These are phyloP conservation scores for Pedetes capensis DNA, from an alignment of 2,113 vertebrate species.

Conservation along the genomic window DNA sequence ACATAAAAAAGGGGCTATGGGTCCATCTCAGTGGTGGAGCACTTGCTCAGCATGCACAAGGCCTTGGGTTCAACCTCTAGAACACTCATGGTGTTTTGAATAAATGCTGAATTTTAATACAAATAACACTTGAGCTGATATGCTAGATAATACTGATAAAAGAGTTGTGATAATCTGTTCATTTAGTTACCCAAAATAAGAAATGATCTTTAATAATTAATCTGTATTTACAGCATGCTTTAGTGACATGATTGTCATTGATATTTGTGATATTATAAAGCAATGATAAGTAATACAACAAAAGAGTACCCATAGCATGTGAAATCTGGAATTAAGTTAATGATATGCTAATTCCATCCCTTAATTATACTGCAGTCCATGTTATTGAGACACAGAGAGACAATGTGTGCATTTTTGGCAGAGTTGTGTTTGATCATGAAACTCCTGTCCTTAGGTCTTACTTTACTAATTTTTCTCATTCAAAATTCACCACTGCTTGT, in stretches of 20 bases:
- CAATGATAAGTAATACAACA: neutral
- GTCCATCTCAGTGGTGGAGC: no score
- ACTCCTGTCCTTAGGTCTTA: neutral
- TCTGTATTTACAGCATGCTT: neutral
- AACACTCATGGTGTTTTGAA: neutral
- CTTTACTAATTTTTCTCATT: neutral
- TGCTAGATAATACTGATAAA: neutral
- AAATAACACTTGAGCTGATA: neutral
- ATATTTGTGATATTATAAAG: neutral
- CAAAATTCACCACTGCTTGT: neutral
- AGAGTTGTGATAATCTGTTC: neutral
- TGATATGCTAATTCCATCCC: neutral
- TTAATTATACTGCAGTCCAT: neutral
- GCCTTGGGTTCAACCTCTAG: no score
- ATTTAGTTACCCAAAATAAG: neutral
- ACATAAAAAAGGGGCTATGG: no score
- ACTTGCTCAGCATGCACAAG: no score
- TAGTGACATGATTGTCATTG: neutral
- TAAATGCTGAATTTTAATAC: neutral
- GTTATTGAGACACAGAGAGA: neutral
- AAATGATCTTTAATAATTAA: neutral
- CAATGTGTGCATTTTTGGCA: neutral
- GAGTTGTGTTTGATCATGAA: neutral
- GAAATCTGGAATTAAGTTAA: neutral
- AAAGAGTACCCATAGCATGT: neutral